phyloP scores from a whole-genome alignment of 1,140 invertebrate species.

The Helicoverpa armigera region DNA sequence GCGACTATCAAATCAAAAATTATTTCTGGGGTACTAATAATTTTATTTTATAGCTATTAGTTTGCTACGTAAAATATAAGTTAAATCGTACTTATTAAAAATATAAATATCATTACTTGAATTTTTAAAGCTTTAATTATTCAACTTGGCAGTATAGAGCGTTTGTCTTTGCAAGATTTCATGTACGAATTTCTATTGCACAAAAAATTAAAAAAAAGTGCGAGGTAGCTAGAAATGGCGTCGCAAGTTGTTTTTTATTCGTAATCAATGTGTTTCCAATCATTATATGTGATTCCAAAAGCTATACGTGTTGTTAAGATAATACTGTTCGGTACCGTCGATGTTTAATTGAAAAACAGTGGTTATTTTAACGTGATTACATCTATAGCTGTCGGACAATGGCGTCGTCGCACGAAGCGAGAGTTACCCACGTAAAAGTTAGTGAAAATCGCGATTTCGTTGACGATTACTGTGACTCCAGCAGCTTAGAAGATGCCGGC shows the following conservation, averaged over 20 bases:
- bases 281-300: constrained; percentile 65
- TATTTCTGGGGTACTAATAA: neutral
- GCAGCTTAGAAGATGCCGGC: constrained; percentile 73
- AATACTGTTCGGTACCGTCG: constrained; percentile 60
- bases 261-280: constrained; percentile 79
- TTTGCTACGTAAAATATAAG: neutral
- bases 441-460: constrained; percentile 75
- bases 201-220: constrained; percentile 76
- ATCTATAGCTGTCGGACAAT: constrained; percentile 77
- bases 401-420: constrained; percentile 81
- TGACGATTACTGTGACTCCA: constrained; percentile 68
- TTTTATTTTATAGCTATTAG: neutral
- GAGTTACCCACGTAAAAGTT: constrained; percentile 81
- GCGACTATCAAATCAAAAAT: neutral
- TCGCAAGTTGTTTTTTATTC: constrained; percentile 86
- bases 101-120: neutral
- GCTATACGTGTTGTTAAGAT: constrained; percentile 65
- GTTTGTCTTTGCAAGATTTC: constrained; percentile 55
- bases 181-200: constrained; percentile 60
- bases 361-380: constrained; percentile 70
- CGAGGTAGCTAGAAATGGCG: constrained; percentile 84
- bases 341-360: constrained; percentile 75
- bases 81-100: too few relatives aligned
- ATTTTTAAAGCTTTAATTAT: neutral
- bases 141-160: constrained; percentile 58